phyloP scores from a whole-genome alignment of 1,140 invertebrate genomes.

The Hetaerina americana region DNA sequence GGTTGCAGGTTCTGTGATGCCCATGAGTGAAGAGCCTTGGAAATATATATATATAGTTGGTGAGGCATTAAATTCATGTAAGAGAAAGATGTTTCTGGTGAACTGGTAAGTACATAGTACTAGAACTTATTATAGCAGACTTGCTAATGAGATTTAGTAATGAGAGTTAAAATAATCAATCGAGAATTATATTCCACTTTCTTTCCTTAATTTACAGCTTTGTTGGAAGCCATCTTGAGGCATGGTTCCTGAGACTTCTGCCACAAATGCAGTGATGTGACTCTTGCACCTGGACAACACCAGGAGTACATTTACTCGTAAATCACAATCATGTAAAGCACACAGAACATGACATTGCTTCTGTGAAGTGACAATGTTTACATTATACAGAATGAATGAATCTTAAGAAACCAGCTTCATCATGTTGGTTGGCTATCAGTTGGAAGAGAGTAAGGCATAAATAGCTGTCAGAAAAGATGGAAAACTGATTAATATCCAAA shows the following conservation, averaged over 20 bases:
- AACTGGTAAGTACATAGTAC: not conserved
- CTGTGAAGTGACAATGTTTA: not conserved
- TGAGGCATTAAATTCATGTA: not conserved
- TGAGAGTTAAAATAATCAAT: too few relatives aligned
- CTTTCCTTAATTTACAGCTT: not conserved
- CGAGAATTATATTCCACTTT: not conserved
- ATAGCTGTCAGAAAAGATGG: too few relatives aligned
- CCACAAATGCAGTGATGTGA: too few relatives aligned
- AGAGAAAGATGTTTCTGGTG: not conserved
- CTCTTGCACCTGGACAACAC: too few relatives aligned
- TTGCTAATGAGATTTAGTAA: too few relatives aligned
- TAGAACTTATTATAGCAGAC: too few relatives aligned
- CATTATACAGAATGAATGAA: not conserved
- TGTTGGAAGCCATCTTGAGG: not conserved
- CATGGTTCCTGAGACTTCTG: not conserved
- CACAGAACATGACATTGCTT: not conserved
- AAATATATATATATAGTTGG: not conserved
- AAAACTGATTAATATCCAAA: too few relatives aligned
- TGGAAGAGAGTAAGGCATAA: too few relatives aligned
- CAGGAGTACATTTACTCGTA: too few relatives aligned
- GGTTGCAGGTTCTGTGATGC: not conserved
- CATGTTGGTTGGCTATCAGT: not conserved
- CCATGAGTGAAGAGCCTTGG: not conserved
- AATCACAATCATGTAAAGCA: too few relatives aligned
- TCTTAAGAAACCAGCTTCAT: not conserved